Evolutionary conservation across 1,140 invertebrate species (phyloP).

Genomic region (Myzus persicae): DNA sequence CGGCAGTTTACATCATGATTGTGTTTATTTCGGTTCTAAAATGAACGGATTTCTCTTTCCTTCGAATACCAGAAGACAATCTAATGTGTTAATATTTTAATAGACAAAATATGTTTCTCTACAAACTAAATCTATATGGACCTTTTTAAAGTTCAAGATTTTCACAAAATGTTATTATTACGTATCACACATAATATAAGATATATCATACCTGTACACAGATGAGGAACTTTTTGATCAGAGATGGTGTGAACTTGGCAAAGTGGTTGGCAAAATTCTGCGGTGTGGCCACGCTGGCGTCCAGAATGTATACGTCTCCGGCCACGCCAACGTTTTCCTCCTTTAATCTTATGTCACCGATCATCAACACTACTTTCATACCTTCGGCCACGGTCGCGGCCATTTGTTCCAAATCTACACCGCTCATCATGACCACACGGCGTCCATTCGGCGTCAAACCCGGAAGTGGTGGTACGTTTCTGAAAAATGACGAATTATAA

Average conservation of each 20-base stretch:
- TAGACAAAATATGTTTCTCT: neutral
- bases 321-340: conserved; percentile 80
- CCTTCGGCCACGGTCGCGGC: conserved; percentile 72
- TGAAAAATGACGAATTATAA: conserved; percentile 63
- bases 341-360: conserved; percentile 78
- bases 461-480: conserved; percentile 78
- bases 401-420: conserved; percentile 68
- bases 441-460: conserved; percentile 80
- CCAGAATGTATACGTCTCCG: conserved; percentile 81
- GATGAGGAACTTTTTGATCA: conserved; percentile 82
- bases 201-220: conserved; percentile 74
- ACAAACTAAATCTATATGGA: neutral
- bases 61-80: neutral
- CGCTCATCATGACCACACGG: conserved; percentile 77
- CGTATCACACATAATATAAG: neutral
- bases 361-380: conserved; percentile 83
- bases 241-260: conserved; percentile 76
- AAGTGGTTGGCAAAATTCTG: conserved; percentile 78
- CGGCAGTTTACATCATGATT: neutral
- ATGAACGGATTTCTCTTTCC: neutral
- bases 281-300: conserved; percentile 77
- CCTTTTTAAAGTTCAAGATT: neutral
- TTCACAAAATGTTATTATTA: neutral
- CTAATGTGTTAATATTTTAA: neutral
- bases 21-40: neutral